phyloP scores from a whole-genome alignment of 2,888 invertebrate genomes.

The Quadroppia sp. region DNA sequence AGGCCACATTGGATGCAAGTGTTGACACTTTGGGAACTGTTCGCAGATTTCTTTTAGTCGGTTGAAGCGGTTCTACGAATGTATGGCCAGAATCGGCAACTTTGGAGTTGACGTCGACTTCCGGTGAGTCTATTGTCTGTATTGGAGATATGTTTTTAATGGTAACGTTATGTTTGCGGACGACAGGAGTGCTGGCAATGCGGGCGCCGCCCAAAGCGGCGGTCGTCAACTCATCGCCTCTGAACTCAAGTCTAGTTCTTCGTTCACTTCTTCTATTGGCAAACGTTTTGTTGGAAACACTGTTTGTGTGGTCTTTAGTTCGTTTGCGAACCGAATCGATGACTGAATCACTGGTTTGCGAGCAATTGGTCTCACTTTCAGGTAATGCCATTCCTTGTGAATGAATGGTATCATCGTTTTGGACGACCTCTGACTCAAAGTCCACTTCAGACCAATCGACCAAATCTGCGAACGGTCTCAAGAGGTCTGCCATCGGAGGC shows the following conservation, averaged over 20 bases:
- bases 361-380: too few species aligned
- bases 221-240: background rate
- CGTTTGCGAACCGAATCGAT: too few species aligned
- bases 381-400: too few species aligned
- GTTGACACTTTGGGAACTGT: background rate
- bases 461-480: slow-evolving; percentile 18
- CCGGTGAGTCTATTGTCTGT: background rate
- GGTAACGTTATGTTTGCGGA: background rate
- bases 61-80: slow-evolving; percentile 3
- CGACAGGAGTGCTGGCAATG: slow-evolving; percentile 5
- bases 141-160: background rate
- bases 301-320: too few species aligned
- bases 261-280: too few species aligned
- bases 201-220: background rate
- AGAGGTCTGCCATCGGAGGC: background rate
- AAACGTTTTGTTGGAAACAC: too few species aligned
- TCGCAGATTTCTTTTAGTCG: background rate
- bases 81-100: background rate
- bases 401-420: too few species aligned
- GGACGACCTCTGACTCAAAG: too few species aligned
- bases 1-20: background rate
- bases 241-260: too few species aligned
- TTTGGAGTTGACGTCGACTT: background rate
- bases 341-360: too few species aligned
- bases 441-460: slow-evolving; percentile 21